Base-by-base conservation (phyloP, 2,113 vertebrate species). In the Ranitomeya imitator region DNA sequence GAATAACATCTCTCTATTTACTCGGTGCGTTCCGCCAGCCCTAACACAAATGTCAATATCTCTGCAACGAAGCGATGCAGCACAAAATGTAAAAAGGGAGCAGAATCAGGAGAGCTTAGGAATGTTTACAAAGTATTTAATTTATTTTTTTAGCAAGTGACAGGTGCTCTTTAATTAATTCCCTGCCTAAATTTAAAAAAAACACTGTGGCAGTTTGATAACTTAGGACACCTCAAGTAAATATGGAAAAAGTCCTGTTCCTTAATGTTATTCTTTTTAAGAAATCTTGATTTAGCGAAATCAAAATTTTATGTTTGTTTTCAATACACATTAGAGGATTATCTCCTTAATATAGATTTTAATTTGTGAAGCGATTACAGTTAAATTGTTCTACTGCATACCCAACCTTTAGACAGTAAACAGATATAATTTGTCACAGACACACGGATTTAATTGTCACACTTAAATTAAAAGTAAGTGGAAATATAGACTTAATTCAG, bases 361-460 rank as follows among this genome's bases (percentile, higher is more conserved):
- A 45, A 91, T 90, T 92, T 92, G 89, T 92, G 76, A 84, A 89
- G 89, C 90, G 90, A 91, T 90, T 91, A 92, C 90, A 91, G 90
- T 89, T 86, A 86, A 85, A 90, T 90, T 91, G 88, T 89, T 85
- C 88, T 90, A 90, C 89, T 88, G 82, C 88, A 90, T 90, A 91
- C 88, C 92, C 90, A 57, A 90, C 91, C 90, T 90, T 92, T 92
- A 90, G 69, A 23, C 3, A 21, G 37, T 1, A 37, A 80, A 80
- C 15, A 0, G 84, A 74, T 0, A 51, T 89, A 55, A 86, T 45
- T 77, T 87, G 87, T 89, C 86, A 84, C 77, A 83, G 76, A 65
- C 91, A 90, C 3, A 89, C 11, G 37, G 85, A 90, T 92, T 85
- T 90, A 90, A 90, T 61, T 86, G 86, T 89, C 59, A 90, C 45